phyloP scores from a whole-genome alignment of 2,113 vertebrate species.

The Pterophyllum scalare region DNA sequence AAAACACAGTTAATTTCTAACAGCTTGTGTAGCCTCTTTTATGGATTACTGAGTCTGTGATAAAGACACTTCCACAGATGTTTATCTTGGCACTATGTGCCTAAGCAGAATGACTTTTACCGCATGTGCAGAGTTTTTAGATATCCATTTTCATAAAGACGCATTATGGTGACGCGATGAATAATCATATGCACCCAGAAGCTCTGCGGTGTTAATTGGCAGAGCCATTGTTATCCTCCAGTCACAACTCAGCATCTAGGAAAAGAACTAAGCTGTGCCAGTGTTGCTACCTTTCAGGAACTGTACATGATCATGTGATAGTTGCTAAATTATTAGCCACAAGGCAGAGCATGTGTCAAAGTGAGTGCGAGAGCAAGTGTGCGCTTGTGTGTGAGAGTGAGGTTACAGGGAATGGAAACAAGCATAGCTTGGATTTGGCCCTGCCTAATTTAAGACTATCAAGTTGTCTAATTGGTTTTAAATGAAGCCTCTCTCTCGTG shows the following conservation, averaged over 20 bases:
- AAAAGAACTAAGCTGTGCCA: slow-evolving; percentile 4
- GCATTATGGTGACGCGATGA: slow-evolving; percentile 46
- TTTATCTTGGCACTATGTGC: not conserved
- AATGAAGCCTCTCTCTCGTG: slow-evolving; percentile 58
- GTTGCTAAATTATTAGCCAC: slow-evolving; percentile 47
- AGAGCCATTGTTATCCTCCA: slow-evolving; percentile 33
- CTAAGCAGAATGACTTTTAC: slow-evolving; percentile 35
- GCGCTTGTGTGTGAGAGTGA: not conserved
- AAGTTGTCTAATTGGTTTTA: slow-evolving; percentile 76
- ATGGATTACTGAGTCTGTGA: slow-evolving; percentile 23
- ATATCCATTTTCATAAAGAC: slow-evolving; percentile 48
- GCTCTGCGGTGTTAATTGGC: slow-evolving; percentile 49
- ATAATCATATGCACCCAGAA: slow-evolving; percentile 44
- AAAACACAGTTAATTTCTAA: slow-evolving; percentile 11
- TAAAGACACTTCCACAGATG: slow-evolving; percentile 36
- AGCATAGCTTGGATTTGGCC: slow-evolving; percentile 31
- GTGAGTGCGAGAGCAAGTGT: slow-evolving; percentile 1
- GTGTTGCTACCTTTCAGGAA: slow-evolving; percentile 20
- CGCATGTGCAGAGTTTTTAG: slow-evolving; percentile 24
- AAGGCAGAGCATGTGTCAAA: slow-evolving; percentile 36
- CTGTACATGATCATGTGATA: not conserved
- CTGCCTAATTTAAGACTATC: slow-evolving; percentile 71
- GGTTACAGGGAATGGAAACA: slow-evolving; percentile 20
- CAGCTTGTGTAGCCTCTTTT: slow-evolving; percentile 19
- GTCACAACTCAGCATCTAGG: slow-evolving; percentile 1